Evolutionary conservation across 2,888 invertebrate genomes (phyloP), one percentile per base, ranked within the genome.

Genomic region (Linnaemya tessellans): DNA sequence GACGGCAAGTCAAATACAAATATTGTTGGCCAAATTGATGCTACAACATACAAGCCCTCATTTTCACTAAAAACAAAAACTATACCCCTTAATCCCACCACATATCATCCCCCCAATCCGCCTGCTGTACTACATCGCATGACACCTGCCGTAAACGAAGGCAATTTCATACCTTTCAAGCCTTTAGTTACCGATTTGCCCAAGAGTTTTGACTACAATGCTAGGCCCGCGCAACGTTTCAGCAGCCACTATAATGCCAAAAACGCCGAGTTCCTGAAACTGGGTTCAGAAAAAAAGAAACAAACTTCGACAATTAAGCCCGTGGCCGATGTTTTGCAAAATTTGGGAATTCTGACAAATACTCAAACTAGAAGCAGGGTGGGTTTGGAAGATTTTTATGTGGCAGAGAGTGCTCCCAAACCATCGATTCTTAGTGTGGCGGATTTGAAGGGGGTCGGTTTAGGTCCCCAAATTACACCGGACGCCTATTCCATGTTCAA

Each of bases 11-110:
- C 89, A 8, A 91, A 91, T 10, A 89, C 89, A 13, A 88, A 89
- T 1, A 78, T 90, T 4, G 70, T 88, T 20, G 88, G 88, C 0
- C 93, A 93, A 35, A 85, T 91, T 46, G 91, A 90, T n/a, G 92
- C 92, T 25, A 93, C 93, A 8, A 93, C 94, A 0, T 94, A 94
- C 87, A 92, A 92, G 75, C 93, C 93, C 8, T 93, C 93, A 9
- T 90, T 93, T 51, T 92, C 86, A 4, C 11, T 87, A 9, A 90
- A 89, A 77, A 86, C 77, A 0, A 87, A 81, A 79, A 87, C 87
- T 88, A 70, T 70, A 89, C 87, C 89, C 54, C 88, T 90, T 58
- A 87, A 85, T 65, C 88, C 91, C 5, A 90, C 91, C 5, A 92
- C 91, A 0, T 89, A 90, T 51, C 91, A 92, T 88, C 88, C 89